Evolutionary conservation across 2,888 invertebrate genomes (phyloP).

Genomic region (Trachelus troglodyta): DNA sequence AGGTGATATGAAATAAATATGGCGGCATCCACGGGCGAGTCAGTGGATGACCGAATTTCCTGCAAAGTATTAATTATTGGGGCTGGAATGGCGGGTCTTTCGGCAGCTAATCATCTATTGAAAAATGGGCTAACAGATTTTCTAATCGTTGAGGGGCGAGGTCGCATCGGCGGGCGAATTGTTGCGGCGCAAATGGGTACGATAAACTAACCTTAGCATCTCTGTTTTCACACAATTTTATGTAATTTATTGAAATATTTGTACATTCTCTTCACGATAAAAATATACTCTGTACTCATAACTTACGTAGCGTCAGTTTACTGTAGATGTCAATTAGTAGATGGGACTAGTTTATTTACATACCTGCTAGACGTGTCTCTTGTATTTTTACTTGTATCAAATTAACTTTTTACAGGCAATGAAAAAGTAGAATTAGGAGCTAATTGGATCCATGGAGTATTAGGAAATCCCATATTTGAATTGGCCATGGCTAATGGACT

Average conservation of each 20-base stretch:
- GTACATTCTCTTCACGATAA: neutral
- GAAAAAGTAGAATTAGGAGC: slow-evolving; percentile 84
- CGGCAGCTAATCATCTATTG: slow-evolving; percentile 84
- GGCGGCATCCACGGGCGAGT: slow-evolving; percentile 62
- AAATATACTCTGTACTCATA: neutral
- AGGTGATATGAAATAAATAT: slow-evolving; percentile 43
- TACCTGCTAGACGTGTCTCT: neutral
- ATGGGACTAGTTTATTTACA: neutral
- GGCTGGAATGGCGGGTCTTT: slow-evolving; percentile 86
- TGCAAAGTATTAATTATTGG: slow-evolving; percentile 86
- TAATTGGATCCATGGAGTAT: slow-evolving; percentile 93
- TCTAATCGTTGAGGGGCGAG: slow-evolving; percentile 83
- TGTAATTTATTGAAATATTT: neutral
- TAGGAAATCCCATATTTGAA: slow-evolving; percentile 90
- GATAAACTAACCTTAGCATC: slow-evolving; percentile 37
- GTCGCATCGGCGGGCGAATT: slow-evolving; percentile 85
- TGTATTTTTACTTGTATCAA: neutral
- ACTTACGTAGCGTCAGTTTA: neutral
- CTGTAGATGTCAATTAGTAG: neutral
- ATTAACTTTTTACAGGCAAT: slow-evolving; percentile 51
- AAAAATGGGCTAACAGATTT: slow-evolving; percentile 85
- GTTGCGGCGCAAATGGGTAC: slow-evolving; percentile 79
- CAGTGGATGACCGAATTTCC: slow-evolving; percentile 56
- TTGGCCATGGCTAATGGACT: slow-evolving; percentile 86
- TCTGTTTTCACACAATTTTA: neutral